Percentiles rank a stretch among this genome's conserved stretches.
These are phyloP conservation scores for Jordanella pulchra DNA, from an alignment of 2,797 vertebrate species.

Conservation along the genomic window DNA sequence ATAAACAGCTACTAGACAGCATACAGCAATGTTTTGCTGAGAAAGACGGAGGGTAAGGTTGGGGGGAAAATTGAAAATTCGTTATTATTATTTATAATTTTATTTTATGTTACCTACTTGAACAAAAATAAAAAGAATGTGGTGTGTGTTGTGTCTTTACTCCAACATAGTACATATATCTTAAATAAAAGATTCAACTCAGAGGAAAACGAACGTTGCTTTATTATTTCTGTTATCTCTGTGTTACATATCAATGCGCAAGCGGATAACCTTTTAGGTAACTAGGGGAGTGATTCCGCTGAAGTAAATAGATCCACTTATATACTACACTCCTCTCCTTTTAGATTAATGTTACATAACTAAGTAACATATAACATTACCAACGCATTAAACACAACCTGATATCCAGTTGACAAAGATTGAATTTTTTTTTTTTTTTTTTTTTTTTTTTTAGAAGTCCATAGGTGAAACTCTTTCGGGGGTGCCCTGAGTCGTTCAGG, in stretches of 20 bases:
- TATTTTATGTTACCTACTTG: too few relatives aligned
- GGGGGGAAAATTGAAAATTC: too few relatives aligned
- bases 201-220: background rate
- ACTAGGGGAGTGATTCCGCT: background rate
- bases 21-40: too few relatives aligned
- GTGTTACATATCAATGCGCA: background rate
- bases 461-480: background rate
- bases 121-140: too few relatives aligned
- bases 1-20: too few relatives aligned
- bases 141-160: conserved; percentile 3
- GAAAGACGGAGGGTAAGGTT: too few relatives aligned
- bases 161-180: background rate
- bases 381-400: background rate
- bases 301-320: background rate
- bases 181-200: background rate
- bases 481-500: background rate
- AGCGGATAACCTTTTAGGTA: background rate
- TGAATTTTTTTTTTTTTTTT: too few relatives aligned
- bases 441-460: too few relatives aligned
- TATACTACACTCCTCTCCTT: background rate
- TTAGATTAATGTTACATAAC: conserved; percentile 3
- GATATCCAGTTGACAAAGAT: too few relatives aligned
- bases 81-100: too few relatives aligned
- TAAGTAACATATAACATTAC: background rate
- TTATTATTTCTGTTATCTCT: background rate